phyloP scores from a whole-genome alignment of 2,113 vertebrate species.

The Myotis davidii region DNA sequence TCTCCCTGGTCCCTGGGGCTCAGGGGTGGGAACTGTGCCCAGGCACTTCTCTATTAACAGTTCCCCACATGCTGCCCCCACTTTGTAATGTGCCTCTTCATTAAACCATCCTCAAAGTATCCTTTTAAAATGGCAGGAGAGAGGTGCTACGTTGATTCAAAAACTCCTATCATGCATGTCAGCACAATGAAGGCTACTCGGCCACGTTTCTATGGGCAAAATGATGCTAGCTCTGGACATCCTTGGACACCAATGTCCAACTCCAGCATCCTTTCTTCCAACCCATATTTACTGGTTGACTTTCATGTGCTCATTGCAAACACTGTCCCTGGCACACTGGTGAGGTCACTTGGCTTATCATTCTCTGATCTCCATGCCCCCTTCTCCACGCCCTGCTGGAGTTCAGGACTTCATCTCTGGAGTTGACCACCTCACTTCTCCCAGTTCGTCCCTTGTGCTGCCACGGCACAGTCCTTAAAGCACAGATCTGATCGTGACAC shows the following conservation, averaged over 20 bases:
- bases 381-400: background rate
- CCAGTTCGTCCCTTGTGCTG: background rate
- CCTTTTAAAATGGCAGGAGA: background rate
- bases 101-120: background rate
- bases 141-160: background rate
- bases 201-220: background rate
- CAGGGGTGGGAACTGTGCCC: background rate
- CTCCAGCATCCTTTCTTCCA: background rate
- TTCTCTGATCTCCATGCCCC: background rate
- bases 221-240: background rate
- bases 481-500: rapidly evolving
- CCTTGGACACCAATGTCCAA: background rate
- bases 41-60: rapidly evolving
- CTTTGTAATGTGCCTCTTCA: background rate
- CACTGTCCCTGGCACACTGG: background rate
- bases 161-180: background rate
- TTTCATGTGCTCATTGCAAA: background rate
- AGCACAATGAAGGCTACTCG: background rate
- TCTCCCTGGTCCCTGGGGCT: background rate
- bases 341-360: background rate
- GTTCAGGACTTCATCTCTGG: background rate
- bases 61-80: background rate
- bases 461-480: background rate
- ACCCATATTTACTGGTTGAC: background rate
- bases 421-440: background rate